Evolutionary conservation across 2,888 invertebrate species (phyloP).

Genomic region (Lampropteryx suffumata): DNA sequence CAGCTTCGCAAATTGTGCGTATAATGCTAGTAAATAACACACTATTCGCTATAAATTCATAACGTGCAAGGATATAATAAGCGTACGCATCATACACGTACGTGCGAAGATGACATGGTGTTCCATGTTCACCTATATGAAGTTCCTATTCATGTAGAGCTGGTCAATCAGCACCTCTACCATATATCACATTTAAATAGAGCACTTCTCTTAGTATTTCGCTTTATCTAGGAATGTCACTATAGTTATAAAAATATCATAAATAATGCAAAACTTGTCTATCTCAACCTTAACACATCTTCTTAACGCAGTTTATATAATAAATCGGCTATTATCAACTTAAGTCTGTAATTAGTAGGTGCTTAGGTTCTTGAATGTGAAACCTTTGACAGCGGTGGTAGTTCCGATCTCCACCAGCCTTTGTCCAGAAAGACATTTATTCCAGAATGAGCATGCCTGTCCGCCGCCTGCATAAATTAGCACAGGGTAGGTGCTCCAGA

Average conservation of each 20-base stretch:
- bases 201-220: too few relatives aligned
- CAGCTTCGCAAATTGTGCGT: slow-evolving; percentile 82
- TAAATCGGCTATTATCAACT: too few relatives aligned
- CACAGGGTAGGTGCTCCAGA: slow-evolving; percentile 65
- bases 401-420: slow-evolving; percentile 40
- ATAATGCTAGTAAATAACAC: slow-evolving; percentile 82
- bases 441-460: slow-evolving; percentile 40
- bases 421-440: slow-evolving; percentile 58
- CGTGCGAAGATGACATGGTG: slow-evolving; percentile 44
- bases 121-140: slow-evolving; percentile 8
- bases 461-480: slow-evolving; percentile 69
- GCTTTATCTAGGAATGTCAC: too few relatives aligned
- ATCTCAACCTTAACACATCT: too few relatives aligned
- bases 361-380: slow-evolving; percentile 10
- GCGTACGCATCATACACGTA: slow-evolving; percentile 57
- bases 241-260: too few relatives aligned
- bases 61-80: slow-evolving; percentile 57
- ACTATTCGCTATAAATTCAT: slow-evolving; percentile 72
- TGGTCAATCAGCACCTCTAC: too few relatives aligned
- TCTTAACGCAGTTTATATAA: too few relatives aligned
- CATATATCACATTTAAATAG: too few relatives aligned
- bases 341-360: slow-evolving; percentile 20
- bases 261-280: too few relatives aligned
- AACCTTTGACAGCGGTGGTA: slow-evolving; percentile 31
- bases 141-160: not conserved